These are phyloP conservation scores for Chionoecetes opilio DNA, from an alignment of 1,140 invertebrate genomes.

Conservation along the genomic window DNA sequence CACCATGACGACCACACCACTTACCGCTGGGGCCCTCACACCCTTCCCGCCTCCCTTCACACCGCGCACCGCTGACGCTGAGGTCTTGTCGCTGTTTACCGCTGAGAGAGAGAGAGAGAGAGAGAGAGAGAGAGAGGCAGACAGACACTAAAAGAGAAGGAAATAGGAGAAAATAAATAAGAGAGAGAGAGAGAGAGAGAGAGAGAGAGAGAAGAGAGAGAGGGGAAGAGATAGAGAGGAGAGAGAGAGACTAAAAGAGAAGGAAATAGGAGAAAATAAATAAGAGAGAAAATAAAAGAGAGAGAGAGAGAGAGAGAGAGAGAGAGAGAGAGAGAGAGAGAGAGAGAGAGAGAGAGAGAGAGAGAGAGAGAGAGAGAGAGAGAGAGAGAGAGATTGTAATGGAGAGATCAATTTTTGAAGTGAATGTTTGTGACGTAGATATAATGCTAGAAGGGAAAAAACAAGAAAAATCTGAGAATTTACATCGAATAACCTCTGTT, in stretches of 20 bases:
- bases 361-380: background rate
- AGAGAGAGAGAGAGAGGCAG: background rate
- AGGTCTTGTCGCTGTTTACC: background rate
- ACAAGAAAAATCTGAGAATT: no score
- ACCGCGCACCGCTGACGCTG: background rate
- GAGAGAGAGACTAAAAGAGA: no score
- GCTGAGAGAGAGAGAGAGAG: background rate
- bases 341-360: background rate
- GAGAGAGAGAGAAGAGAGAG: conserved; percentile 34
- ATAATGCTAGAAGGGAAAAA: no score
- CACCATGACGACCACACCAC: background rate
- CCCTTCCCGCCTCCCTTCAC: background rate
- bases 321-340: conserved; percentile 46
- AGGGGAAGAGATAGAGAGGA: conserved; percentile 18
- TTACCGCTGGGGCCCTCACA: background rate
- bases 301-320: conserved; percentile 22
- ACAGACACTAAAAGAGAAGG: background rate
- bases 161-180: background rate
- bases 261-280: background rate
- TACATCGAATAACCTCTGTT: no score
- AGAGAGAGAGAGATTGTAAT: background rate
- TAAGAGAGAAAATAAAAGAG: no score
- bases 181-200: conserved; percentile 32
- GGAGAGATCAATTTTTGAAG: no score
- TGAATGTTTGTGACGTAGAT: no score